Evolutionary conservation across 2,888 invertebrate species (phyloP), one percentile per base, ranked within the genome.

Genomic region (Uropetala carovei): DNA sequence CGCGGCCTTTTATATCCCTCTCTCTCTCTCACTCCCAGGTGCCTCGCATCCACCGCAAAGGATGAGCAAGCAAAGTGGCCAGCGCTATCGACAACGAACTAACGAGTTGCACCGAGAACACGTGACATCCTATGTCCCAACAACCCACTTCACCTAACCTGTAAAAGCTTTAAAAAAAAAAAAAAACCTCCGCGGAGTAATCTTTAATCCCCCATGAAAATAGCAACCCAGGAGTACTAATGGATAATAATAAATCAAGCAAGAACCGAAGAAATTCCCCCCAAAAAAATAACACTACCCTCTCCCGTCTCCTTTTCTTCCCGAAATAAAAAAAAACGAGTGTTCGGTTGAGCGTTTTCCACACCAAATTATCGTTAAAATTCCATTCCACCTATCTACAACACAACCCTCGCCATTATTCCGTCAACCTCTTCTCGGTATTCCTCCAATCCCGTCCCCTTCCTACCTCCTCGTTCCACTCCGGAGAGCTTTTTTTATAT

Each of bases 331-430:
- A 16, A n/a, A 27, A 2, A 22, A 75, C 5, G 75, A 64, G 75
- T 75, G 22, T n/a, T 11, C 9, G 75, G 11, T 27, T 11, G 18
- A n/a, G n/a, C 75, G 11, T 18, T 16, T 82, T 18, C 82, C 82
- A n/a, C 43, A 82, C 43, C 82, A 82, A 82, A 82, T 82, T 43
- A 43, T 82, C 82, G 82, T 82, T 82, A 43, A 82, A 82, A 82
- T 43, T 82, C 82, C 82, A 11, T 27, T 22, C 22, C 22, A 22
- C 11, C 75, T 13, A 22, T 75, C 75, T 11, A 27, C n/a, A 3
- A 22, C 22, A 18, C 75, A 5, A 27, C n/a, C 75, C 7, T n/a
- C 5, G 43, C 43, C 43, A 43, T 43, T 43, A 43, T 43, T 43
- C 43, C 43, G 43, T 43, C 43, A 43, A 1, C 43, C 43, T 43